A percentile compares a stretch with the other conserved stretches of the same genome.
phyloP scores from a whole-genome alignment of 2,113 vertebrate genomes.

The Leptobrachium ailaonicum region DNA sequence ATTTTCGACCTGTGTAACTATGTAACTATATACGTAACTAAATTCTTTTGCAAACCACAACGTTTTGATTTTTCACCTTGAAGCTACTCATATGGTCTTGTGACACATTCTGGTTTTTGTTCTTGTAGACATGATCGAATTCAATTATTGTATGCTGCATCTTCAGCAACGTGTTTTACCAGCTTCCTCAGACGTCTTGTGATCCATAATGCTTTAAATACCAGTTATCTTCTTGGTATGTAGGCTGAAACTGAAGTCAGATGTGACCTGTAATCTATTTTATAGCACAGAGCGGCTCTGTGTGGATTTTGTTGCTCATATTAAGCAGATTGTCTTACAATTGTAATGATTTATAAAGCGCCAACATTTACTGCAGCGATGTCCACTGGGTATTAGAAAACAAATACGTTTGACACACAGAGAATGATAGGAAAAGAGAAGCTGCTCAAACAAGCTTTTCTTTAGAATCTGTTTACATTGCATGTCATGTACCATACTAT shows the following conservation, averaged over 20 bases:
- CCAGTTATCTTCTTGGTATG: not conserved
- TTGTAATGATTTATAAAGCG: no score
- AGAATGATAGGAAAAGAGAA: no score
- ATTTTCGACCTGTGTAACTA: no score
- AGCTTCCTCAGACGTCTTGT: not conserved
- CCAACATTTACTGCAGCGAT: no score
- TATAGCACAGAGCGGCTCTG: not conserved
- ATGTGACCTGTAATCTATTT: not conserved
- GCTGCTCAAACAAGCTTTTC: no score
- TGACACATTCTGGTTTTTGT: not conserved
- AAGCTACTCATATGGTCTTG: not conserved
- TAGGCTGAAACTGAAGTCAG: conserved; percentile 1
- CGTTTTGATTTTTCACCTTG: not conserved
- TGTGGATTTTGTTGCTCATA: not conserved
- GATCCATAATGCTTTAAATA: not conserved
- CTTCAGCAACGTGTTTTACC: not conserved
- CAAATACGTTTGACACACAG: no score
- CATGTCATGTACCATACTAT: no score
- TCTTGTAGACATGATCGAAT: not conserved
- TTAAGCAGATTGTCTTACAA: not conserved
- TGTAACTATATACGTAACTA: no score
- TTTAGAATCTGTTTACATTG: no score
- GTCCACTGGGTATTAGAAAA: no score
- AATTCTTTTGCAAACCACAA: no score
- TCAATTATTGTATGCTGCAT: not conserved